A percentile compares a stretch with the other conserved stretches of the same genome.
phyloP scores from a whole-genome alignment of 2,113 vertebrate genomes.

The Parus major region DNA sequence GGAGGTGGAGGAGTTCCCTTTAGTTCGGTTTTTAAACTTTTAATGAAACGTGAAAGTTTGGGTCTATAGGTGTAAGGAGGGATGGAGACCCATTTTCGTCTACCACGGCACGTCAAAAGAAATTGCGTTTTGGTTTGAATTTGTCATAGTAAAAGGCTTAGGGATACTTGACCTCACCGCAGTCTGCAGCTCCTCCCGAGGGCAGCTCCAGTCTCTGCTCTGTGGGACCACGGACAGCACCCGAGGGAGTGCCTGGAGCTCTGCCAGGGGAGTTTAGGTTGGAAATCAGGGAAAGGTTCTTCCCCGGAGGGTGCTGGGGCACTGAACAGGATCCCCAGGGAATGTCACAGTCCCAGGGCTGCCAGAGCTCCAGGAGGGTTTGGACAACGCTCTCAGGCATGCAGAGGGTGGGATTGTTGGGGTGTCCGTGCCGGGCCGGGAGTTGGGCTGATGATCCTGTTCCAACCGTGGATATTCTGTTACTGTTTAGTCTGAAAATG shows the following conservation, averaged over 20 bases:
- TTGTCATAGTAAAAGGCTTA: accelerated
- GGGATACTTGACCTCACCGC: accelerated
- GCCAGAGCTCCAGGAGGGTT: background rate
- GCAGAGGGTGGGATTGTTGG: background rate
- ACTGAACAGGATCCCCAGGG: accelerated
- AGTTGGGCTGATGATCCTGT: accelerated
- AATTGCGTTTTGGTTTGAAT: background rate
- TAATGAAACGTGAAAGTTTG: too few relatives aligned
- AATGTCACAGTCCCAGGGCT: background rate
- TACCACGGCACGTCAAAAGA: too few relatives aligned
- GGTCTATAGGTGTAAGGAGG: background rate
- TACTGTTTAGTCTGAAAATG: background rate
- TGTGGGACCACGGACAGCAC: background rate
- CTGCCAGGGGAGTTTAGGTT: accelerated
- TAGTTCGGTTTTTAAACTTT: background rate
- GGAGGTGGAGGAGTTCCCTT: background rate
- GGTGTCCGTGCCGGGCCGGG: background rate
- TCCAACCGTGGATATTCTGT: too few relatives aligned
- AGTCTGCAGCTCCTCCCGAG: background rate
- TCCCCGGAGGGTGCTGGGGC: background rate
- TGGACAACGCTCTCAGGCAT: accelerated
- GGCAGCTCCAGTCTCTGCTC: background rate
- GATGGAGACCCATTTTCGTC: background rate
- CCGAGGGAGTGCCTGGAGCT: background rate
- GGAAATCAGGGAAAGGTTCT: accelerated